These are phyloP conservation scores for Nanorana parkeri DNA, from an alignment of 2,113 vertebrate genomes.

Conservation along the genomic window DNA sequence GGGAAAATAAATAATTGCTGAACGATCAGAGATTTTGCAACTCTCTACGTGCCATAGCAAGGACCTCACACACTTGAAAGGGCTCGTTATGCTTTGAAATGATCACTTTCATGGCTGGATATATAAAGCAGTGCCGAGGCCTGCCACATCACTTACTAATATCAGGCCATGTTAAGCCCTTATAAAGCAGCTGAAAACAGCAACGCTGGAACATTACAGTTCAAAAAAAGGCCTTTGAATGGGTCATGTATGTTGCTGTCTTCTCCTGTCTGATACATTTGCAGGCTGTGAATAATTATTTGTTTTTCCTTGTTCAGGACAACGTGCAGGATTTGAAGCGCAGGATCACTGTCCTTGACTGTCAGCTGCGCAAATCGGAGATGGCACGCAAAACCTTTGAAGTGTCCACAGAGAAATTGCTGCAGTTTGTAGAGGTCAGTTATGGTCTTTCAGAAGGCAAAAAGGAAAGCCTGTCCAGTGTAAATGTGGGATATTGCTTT, in stretches of 20 bases:
- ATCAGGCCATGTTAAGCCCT: not conserved
- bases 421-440: slow-evolving; percentile 91
- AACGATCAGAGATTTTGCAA: too few relatives aligned
- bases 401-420: slow-evolving; percentile 84
- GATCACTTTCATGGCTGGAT: too few relatives aligned
- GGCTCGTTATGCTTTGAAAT: too few relatives aligned
- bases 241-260: too few relatives aligned
- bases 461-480: too few relatives aligned
- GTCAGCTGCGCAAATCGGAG: slow-evolving; percentile 89
- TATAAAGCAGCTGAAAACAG: not conserved
- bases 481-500: too few relatives aligned
- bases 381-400: slow-evolving; percentile 83
- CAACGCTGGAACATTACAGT: not conserved
- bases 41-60: too few relatives aligned
- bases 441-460: not conserved
- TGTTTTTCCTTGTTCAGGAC: slow-evolving; percentile 70
- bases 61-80: too few relatives aligned
- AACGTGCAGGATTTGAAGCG: slow-evolving; percentile 84
- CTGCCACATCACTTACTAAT: not conserved
- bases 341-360: slow-evolving; percentile 86
- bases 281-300: not conserved
- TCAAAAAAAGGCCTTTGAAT: not conserved
- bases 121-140: not conserved
- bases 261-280: not conserved
- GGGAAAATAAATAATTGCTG: too few relatives aligned